Evolutionary conservation across 1,140 invertebrate genomes (phyloP).

Genomic region (Drosophila kurseongensis): DNA sequence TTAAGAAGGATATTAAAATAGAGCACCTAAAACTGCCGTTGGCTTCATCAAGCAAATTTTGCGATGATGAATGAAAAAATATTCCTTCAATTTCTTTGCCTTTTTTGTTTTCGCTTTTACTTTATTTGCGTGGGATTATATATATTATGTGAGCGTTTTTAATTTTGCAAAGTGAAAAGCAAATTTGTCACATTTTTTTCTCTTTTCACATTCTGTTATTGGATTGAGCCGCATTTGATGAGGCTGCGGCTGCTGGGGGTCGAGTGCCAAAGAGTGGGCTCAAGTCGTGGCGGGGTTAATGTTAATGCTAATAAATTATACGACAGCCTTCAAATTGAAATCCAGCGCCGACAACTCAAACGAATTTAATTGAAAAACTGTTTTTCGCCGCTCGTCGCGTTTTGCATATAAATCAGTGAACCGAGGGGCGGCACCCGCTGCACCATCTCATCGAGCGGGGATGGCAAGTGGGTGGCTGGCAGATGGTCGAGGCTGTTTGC

Average conservation of each 20-base stretch:
- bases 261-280: conserved; percentile 19
- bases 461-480: conserved; percentile 3
- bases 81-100: conserved; percentile 26
- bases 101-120: conserved; percentile 27
- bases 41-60: conserved; percentile 61
- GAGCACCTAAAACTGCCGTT: conserved; percentile 22
- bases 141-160: conserved; percentile 74
- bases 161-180: conserved; percentile 81
- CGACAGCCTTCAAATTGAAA: conserved; percentile 79
- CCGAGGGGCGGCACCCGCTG: conserved; percentile 11
- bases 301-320: conserved; percentile 82
- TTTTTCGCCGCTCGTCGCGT: conserved; percentile 63
- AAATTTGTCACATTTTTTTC: conserved; percentile 77
- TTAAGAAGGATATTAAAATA: conserved; percentile 2
- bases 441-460: neutral
- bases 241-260: conserved; percentile 27
- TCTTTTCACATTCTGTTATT: conserved; percentile 61
- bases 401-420: conserved; percentile 78
- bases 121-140: conserved; percentile 33
- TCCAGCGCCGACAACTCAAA: conserved; percentile 76
- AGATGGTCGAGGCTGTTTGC: conserved; percentile 17
- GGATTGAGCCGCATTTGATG: conserved; percentile 74
- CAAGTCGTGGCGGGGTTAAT: conserved; percentile 75
- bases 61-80: conserved; percentile 74
- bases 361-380: conserved; percentile 82